These are phyloP conservation scores for Cheilosia vernalis DNA, from an alignment of 2,888 invertebrate genomes.

Conservation along the genomic window DNA sequence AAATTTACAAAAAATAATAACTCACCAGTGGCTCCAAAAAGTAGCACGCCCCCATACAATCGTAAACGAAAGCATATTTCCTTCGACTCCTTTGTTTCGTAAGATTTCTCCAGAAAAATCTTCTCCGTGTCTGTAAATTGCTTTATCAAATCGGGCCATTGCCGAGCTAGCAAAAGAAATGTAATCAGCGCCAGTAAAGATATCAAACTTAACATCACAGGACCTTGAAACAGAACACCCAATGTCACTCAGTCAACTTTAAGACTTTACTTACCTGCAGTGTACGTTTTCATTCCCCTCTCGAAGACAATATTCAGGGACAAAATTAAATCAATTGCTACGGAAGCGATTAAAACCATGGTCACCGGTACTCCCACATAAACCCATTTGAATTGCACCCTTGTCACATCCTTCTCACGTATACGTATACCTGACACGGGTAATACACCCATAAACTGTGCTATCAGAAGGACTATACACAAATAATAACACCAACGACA, in stretches of 20 bases:
- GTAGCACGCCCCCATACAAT: slow-evolving; percentile 77
- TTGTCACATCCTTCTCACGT: slow-evolving; percentile 80
- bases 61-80: slow-evolving; percentile 78
- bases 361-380: slow-evolving; percentile 77
- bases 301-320: slow-evolving; percentile 77
- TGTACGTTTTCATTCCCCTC: slow-evolving; percentile 79
- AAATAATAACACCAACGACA: too few species aligned
- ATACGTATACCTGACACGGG: slow-evolving; percentile 85
- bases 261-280: slow-evolving; percentile 77
- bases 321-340: slow-evolving; percentile 77
- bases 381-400: slow-evolving; percentile 80
- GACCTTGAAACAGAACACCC: slow-evolving; percentile 76
- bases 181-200: slow-evolving; percentile 77
- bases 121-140: slow-evolving; percentile 79
- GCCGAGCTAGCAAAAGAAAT: slow-evolving; percentile 79
- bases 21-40: slow-evolving; percentile 78
- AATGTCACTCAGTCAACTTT: background rate
- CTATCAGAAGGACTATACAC: slow-evolving; percentile 83
- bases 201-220: slow-evolving; percentile 80
- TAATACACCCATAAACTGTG: slow-evolving; percentile 84
- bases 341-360: slow-evolving; percentile 76
- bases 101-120: slow-evolving; percentile 79
- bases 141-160: slow-evolving; percentile 80
- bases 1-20: background rate
- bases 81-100: slow-evolving; percentile 76